phyloP scores from a whole-genome alignment of 2,888 invertebrate species.

The Orthonevra nobilis region DNA sequence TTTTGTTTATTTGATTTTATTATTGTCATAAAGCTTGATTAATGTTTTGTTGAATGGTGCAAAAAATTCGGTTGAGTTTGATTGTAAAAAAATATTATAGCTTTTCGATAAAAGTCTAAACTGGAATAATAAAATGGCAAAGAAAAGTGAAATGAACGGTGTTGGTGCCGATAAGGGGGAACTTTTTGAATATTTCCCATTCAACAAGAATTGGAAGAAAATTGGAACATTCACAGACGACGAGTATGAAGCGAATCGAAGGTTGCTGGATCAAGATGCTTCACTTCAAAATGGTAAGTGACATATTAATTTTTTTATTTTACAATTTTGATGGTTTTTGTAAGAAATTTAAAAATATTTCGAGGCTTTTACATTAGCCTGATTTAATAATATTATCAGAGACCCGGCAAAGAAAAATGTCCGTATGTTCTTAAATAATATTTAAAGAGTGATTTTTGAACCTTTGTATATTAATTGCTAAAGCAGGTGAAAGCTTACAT shows the following conservation, averaged over 20 bases:
- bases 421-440: too few relatives aligned
- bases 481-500: too few relatives aligned
- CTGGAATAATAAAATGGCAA: conserved; percentile 17
- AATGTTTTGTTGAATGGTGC: background rate
- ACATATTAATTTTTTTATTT: background rate
- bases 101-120: background rate
- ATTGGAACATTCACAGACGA: conserved; percentile 10
- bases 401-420: too few relatives aligned
- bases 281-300: conserved; percentile 32
- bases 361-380: too few relatives aligned
- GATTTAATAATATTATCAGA: too few relatives aligned
- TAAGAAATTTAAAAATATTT: background rate
- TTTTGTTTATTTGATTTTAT: conserved; percentile 25
- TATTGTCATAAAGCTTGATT: background rate
- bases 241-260: conserved; percentile 42
- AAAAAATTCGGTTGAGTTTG: conserved; percentile 16
- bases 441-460: too few relatives aligned
- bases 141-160: conserved; percentile 10
- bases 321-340: too few relatives aligned
- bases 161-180: conserved; percentile 34
- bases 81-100: conserved; percentile 2
- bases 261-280: conserved; percentile 23
- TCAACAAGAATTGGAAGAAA: conserved; percentile 48
- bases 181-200: conserved; percentile 45
- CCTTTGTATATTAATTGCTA: too few relatives aligned